These are phyloP conservation scores for Panagrolaimus sp. DNA, from an alignment of 1,140 invertebrate species.

Conservation along the genomic window DNA sequence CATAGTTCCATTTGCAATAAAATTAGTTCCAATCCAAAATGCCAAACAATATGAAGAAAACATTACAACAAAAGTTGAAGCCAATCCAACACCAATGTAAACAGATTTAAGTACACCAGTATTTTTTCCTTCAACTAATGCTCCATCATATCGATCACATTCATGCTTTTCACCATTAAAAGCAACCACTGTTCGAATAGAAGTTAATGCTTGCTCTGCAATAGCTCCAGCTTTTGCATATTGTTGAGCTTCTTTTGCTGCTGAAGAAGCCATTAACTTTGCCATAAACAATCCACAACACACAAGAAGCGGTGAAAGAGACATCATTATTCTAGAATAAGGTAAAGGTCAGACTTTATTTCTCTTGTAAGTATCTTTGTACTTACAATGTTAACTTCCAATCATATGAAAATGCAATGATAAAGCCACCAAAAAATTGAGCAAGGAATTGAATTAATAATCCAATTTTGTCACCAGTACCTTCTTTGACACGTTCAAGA, in stretches of 20 bases:
- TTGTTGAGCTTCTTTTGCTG: conserved; percentile 70
- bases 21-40: conserved; percentile 46
- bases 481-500: conserved; percentile 77
- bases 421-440: conserved; percentile 45
- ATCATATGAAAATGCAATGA: conserved; percentile 47
- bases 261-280: conserved; percentile 50
- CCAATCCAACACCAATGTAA: conserved; percentile 38
- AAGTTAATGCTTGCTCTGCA: conserved; percentile 72
- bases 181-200: conserved; percentile 72
- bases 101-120: conserved; percentile 24
- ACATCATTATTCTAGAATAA: conserved; percentile 45
- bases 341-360: too few relatives aligned
- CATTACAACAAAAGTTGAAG: conserved; percentile 31
- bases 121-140: conserved; percentile 19
- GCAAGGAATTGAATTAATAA: conserved; percentile 66
- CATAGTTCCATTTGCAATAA: conserved; percentile 20
- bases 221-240: conserved; percentile 72
- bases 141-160: conserved; percentile 12
- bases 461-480: conserved; percentile 78
- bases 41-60: conserved; percentile 25
- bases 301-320: conserved; percentile 35
- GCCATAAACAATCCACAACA: conserved; percentile 39
- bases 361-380: too few relatives aligned
- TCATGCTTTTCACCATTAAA: conserved; percentile 71
- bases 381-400: conserved; percentile 48